phyloP scores from a whole-genome alignment of 2,888 invertebrate species.

The Idaea aversata region DNA sequence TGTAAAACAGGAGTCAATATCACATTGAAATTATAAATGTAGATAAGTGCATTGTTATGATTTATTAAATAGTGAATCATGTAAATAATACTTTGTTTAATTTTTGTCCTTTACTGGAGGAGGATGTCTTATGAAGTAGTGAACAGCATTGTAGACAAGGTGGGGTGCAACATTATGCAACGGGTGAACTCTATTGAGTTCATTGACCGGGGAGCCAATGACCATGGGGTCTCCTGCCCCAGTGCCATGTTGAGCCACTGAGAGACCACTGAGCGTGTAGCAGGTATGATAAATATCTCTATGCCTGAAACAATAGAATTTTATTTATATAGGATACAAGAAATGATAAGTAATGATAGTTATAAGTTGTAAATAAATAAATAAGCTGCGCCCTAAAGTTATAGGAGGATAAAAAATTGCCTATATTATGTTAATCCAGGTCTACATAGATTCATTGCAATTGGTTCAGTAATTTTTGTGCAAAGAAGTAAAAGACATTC shows the following conservation, averaged over 20 bases:
- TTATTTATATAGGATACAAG: slow-evolving; percentile 15
- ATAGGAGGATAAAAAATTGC: too few species aligned
- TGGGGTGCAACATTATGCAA: slow-evolving; percentile 90
- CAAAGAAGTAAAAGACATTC: too few species aligned
- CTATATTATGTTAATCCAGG: too few species aligned
- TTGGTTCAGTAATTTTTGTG: too few species aligned
- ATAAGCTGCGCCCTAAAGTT: too few species aligned
- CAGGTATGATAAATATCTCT: slow-evolving; percentile 98
- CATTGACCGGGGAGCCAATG: slow-evolving; percentile 84
- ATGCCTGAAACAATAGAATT: slow-evolving; percentile 77
- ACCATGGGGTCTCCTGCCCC: slow-evolving; percentile 74
- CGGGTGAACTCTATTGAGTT: slow-evolving; percentile 88
- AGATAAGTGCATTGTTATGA: slow-evolving; percentile 9
- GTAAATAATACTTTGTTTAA: slow-evolving; percentile 31
- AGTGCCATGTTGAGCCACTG: slow-evolving; percentile 91
- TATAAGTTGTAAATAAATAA: too few species aligned
- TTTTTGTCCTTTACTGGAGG: slow-evolving; percentile 69
- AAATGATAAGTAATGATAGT: too few species aligned
- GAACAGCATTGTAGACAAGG: slow-evolving; percentile 71
- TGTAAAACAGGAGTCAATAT: slow-evolving; percentile 3
- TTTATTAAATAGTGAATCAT: slow-evolving; percentile 12
- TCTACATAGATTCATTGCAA: too few species aligned
- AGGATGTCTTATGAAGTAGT: slow-evolving; percentile 72
- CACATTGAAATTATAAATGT: slow-evolving; percentile 1
- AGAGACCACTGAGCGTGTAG: slow-evolving; percentile 96